phyloP scores from a whole-genome alignment of 2,888 invertebrate genomes.

The Sphaeridia pumilis region DNA sequence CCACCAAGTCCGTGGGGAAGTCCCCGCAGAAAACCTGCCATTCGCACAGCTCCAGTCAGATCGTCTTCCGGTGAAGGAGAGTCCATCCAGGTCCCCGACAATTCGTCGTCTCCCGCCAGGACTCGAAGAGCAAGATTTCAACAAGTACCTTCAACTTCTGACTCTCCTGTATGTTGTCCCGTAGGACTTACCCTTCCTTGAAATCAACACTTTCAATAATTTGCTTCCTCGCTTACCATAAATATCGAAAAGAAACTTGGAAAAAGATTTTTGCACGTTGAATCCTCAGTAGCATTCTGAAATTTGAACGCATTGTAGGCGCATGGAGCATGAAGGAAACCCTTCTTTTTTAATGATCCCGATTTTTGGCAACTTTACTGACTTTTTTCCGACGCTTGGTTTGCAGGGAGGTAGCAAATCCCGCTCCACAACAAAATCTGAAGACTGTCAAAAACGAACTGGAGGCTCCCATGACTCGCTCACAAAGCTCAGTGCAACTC shows the following conservation, averaged over 20 bases:
- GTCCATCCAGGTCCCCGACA: constrained; percentile 12
- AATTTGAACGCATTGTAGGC: background rate
- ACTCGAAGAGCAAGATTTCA: constrained; percentile 42
- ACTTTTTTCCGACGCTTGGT: background rate
- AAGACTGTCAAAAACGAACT: constrained; percentile 21
- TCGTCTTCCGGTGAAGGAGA: constrained; percentile 22
- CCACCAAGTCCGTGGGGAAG: constrained; percentile 38
- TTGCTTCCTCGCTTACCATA: background rate
- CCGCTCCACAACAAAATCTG: constrained; percentile 10
- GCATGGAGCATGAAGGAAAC: background rate
- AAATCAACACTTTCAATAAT: background rate
- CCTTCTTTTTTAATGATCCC: too few relatives aligned
- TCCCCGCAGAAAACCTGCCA: constrained; percentile 37
- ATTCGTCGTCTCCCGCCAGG: constrained; percentile 21
- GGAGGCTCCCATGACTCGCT: constrained; percentile 22
- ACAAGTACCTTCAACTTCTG: constrained; percentile 43
- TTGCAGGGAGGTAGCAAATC: constrained; percentile 13
- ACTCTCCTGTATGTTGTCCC: constrained; percentile 18
- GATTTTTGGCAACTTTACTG: background rate
- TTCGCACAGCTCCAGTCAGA: constrained; percentile 16
- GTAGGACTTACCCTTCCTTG: constrained; percentile 2
- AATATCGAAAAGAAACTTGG: background rate
- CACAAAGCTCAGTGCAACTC: constrained; percentile 17
- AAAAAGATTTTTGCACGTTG: background rate
- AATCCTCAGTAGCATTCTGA: background rate